phyloP scores from a whole-genome alignment of 2,888 invertebrate genomes.

The Petrolisthes cinctipes region DNA sequence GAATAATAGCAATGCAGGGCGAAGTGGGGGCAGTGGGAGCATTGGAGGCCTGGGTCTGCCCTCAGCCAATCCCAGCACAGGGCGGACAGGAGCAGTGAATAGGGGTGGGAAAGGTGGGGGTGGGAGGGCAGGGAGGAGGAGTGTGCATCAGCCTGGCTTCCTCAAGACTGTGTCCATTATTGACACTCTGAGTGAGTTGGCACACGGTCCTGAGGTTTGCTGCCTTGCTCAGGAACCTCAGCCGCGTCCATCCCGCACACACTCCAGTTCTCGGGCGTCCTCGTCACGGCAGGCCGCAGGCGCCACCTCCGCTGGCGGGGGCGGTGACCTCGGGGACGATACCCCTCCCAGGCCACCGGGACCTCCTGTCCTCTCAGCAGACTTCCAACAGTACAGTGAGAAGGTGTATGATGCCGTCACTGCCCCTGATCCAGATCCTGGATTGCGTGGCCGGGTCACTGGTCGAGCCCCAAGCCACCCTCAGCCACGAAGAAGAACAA shows the following conservation, averaged over 20 bases:
- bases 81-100: slow-evolving; percentile 36
- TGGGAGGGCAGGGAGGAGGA: slow-evolving; percentile 27
- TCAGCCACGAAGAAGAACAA: slow-evolving; percentile 35
- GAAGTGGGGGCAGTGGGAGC: slow-evolving; percentile 26
- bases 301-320: slow-evolving; percentile 42
- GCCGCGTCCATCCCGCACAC: slow-evolving; percentile 44
- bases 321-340: slow-evolving; percentile 43
- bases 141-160: slow-evolving; percentile 57
- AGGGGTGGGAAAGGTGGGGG: slow-evolving; percentile 29
- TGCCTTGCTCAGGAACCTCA: slow-evolving; percentile 59
- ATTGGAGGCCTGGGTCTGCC: slow-evolving; percentile 18
- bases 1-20: slow-evolving; percentile 33
- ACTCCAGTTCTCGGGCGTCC: slow-evolving; percentile 54
- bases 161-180: slow-evolving; percentile 68
- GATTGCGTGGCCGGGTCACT: not conserved
- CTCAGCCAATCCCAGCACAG: slow-evolving; percentile 8
- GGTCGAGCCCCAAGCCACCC: slow-evolving; percentile 27
- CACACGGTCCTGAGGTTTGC: slow-evolving; percentile 66
- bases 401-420: slow-evolving; percentile 64
- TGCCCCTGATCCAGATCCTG: slow-evolving; percentile 37
- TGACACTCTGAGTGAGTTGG: slow-evolving; percentile 68
- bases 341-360: slow-evolving; percentile 44
- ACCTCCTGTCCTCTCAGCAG: slow-evolving; percentile 60
- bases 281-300: slow-evolving; percentile 38
- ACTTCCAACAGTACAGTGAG: slow-evolving; percentile 63